Conservation (phyloP, 2,888 invertebrate genomes). For the Hylaea fasciaria region DNA sequence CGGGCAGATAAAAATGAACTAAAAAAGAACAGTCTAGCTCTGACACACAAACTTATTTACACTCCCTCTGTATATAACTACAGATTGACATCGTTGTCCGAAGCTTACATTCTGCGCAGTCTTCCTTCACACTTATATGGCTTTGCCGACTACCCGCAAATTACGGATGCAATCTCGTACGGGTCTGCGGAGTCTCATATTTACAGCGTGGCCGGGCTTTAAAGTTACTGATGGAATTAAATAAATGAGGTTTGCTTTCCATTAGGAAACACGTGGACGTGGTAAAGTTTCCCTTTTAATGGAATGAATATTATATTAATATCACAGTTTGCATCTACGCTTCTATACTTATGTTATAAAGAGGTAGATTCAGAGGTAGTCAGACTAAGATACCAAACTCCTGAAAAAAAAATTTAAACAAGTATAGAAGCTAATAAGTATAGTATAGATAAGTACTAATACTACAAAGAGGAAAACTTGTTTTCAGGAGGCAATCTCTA, state of each 20-base stretch:
- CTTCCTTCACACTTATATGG: background rate
- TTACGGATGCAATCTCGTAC: constrained; percentile 53
- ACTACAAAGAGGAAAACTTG: no score
- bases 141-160: constrained; percentile 48
- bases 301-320: background rate
- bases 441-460: no score
- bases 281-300: constrained; percentile 1
- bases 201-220: constrained; percentile 17
- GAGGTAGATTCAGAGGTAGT: no score
- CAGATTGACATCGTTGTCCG: background rate
- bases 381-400: no score
- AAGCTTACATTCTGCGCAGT: constrained; percentile 5
- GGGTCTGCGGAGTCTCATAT: constrained; percentile 37
- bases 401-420: no score
- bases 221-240: constrained; percentile 21
- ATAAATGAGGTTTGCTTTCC: constrained; percentile 29
- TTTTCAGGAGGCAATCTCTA: no score
- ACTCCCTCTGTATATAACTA: background rate
- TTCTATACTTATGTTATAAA: no score
- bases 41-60: no score
- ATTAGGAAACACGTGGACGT: constrained; percentile 18
- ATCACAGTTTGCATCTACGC: no score
- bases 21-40: no score
- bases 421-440: no score
- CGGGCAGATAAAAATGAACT: no score